A percentile compares a stretch with the other conserved stretches of the same genome.
These are phyloP conservation scores for Globia sparganii DNA, from an alignment of 2,888 invertebrate species.

Conservation along the genomic window DNA sequence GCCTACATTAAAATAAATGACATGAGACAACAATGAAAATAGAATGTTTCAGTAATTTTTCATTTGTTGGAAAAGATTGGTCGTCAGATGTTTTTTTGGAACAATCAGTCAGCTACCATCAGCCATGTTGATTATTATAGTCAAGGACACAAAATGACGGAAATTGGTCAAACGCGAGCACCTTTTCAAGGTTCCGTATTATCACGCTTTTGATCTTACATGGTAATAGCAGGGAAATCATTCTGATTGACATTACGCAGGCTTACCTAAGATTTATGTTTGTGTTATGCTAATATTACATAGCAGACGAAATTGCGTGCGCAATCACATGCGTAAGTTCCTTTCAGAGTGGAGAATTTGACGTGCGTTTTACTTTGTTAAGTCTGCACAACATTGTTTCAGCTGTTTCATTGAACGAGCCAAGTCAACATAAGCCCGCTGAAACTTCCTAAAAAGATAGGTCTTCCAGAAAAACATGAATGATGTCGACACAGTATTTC, in stretches of 20 bases:
- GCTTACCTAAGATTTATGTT: constrained; percentile 34
- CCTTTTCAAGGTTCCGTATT: constrained; percentile 4
- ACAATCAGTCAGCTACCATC: constrained; percentile 1
- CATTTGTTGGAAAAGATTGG: constrained; percentile 21
- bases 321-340: constrained; percentile 17
- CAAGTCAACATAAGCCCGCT: too few relatives aligned
- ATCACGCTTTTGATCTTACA: constrained; percentile 15
- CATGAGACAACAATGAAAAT: constrained; percentile 19
- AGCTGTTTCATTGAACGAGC: not conserved
- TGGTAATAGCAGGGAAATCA: constrained; percentile 26
- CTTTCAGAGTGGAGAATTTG: constrained; percentile 18
- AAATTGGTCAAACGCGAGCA: constrained; percentile 30
- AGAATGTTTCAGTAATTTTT: constrained; percentile 11
- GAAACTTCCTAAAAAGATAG: not conserved
- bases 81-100: constrained; percentile 22
- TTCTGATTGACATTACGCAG: constrained; percentile 31
- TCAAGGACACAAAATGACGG: constrained; percentile 35
- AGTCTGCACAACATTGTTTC: not conserved
- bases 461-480: not conserved
- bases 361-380: not conserved
- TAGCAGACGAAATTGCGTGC: constrained; percentile 47
- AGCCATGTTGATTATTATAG: constrained; percentile 21
- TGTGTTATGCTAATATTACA: constrained; percentile 49
- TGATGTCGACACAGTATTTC: not conserved
- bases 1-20: constrained; percentile 28